Base-by-base conservation (phyloP, 2,113 vertebrate genomes). In the Leuciscus idus region DNA sequence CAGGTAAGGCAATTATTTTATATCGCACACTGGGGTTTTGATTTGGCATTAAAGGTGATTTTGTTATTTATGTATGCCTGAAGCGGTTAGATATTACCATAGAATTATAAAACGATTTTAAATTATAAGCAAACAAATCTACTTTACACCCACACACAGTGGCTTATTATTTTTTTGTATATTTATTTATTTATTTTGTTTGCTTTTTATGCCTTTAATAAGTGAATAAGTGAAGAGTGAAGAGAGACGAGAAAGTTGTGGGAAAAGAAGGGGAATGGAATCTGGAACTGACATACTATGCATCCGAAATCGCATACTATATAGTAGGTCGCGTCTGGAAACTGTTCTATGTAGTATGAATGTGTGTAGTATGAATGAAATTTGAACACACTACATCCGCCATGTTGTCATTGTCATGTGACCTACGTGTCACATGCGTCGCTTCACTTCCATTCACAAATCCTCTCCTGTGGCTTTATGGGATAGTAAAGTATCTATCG, bases 1-100 rank as follows among this genome's bases (percentile, higher is more conserved):
- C 61, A 52, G 46, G 80, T 52, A 70, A 64, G 28, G 80, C 21
- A 55, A 70, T 82, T 82, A 82, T 82, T 82, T 64, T 48, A 48
- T 81, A 64, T 81, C 68, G 80, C 62, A 36, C 21, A 59, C 52
- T 59, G 43, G 72, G 43, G 26, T 76, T 77, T 80, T 68, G 43
- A 70, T 82, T 82, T 64, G 13, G 9, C 43, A 66, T 66, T 80
- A 48, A 46, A 81, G 61, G 33, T 43, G 79, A 50, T 61, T 80
- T 80, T 23, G 46, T 30, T 77, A 77, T 77, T 70, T 81, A 64
- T 81, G 43, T 19, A 36, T 43, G 81, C 62, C 81, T 36, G 62
- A 82, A 82, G 64, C 81, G 52, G 43, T 48, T 33, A 33, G 39
- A 48, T n/a, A 66, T 66, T 68, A 68, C 33, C 79, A 50, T 28